Base-by-base conservation (phyloP, 2,888 invertebrate species). In the Watsonalla binaria region DNA sequence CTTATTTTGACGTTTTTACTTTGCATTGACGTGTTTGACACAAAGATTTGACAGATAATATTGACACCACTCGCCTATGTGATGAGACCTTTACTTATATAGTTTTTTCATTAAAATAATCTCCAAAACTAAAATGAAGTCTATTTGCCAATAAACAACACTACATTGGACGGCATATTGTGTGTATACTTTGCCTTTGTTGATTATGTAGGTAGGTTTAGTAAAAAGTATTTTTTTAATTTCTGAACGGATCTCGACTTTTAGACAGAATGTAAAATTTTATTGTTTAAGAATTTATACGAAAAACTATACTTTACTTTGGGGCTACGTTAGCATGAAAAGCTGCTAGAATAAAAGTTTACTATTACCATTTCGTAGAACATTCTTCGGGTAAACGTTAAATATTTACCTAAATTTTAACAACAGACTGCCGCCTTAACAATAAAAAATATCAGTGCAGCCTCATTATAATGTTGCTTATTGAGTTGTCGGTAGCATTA, bases 141-240 rank as follows among this genome's bases (percentile, higher is more conserved):
- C 9, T 42, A 42, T 54, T 34, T 48, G 14, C 48, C 34, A 35
- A 7, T 8, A 42, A 49, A 9, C 35, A 76, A 76, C 72, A 70
- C 75, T 77, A 76, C 65, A 56, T 65, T 86, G 88, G 88, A 88
- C 88, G 88, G 87, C 76, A 82, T 66, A 63, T 69, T 76, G 69
- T 78, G 11, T 74, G 82, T 84, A 84, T 82, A 84, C 80, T 70
- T 77, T 76, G 76, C 70, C 70, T 65, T 76, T 77, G 66, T 72
- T 64, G 59, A 54, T 62, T 62, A 58, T 55, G 57, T 57, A 61
- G 59, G 54, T 61, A 61, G 51, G 49, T 47, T 51, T 50, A 50
- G 24, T 24, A n/a, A n/a, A n/a, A n/a, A n/a, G n/a, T n/a, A n/a
- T 24, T 24, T 24, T 24, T 24, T 4, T 52, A 24, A 9, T 49